These are phyloP conservation scores for Noctuana brunneofusca DNA, from an alignment of 2,888 invertebrate species.

Conservation along the genomic window DNA sequence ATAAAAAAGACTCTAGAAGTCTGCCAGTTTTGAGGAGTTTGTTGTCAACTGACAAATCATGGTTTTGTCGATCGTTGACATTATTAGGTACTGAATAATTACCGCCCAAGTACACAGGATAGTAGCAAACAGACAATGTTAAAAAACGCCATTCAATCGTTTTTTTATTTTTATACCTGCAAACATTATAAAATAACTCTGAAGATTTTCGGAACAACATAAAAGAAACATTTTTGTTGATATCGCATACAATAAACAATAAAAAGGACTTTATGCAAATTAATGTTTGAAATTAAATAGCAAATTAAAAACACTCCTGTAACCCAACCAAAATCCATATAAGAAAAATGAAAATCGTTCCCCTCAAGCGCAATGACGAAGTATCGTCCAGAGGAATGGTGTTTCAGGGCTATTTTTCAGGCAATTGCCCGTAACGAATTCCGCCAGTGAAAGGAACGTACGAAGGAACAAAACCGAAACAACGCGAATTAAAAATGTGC, in stretches of 20 bases:
- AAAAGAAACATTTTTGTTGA: neutral
- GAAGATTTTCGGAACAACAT: no score
- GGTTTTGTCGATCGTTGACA: no score
- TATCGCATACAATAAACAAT: neutral
- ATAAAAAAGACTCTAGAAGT: no score
- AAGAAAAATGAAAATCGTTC: constrained; percentile 40
- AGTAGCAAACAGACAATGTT: no score
- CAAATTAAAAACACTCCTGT: constrained; percentile 3
- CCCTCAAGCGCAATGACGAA: constrained; percentile 34
- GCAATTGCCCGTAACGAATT: constrained; percentile 51
- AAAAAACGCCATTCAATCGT: no score
- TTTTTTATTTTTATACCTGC: no score
- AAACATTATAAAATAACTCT: no score
- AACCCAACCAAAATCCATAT: neutral
- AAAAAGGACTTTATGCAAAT: neutral
- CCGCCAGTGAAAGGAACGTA: constrained; percentile 53
- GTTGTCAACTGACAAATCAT: no score
- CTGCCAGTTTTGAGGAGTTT: no score
- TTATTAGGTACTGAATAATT: no score
- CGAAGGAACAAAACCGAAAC: constrained; percentile 72
- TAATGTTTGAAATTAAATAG: neutral
- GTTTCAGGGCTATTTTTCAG: constrained; percentile 39
- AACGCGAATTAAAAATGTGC: constrained; percentile 77
- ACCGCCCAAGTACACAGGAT: no score
- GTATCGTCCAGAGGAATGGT: constrained; percentile 13